These are phyloP conservation scores for Dorcus hopei DNA, from an alignment of 2,888 invertebrate genomes.

Conservation along the genomic window DNA sequence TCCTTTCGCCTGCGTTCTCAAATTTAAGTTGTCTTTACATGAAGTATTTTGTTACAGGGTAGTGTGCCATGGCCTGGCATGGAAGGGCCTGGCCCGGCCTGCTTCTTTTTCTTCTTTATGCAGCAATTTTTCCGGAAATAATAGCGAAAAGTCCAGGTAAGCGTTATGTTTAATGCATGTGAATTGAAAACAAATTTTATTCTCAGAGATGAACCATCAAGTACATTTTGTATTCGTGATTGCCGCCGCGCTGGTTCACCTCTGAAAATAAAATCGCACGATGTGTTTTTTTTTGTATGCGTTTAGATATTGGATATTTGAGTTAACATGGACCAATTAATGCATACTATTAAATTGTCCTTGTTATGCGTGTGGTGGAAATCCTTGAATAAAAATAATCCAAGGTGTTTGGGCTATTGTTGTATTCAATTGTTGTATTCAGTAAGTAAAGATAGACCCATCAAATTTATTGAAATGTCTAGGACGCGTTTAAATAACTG, in stretches of 20 bases:
- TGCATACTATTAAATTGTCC: slow-evolving; percentile 19
- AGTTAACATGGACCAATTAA: slow-evolving; percentile 28
- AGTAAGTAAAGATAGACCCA: not conserved
- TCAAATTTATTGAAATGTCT: not conserved
- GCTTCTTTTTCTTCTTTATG: slow-evolving; percentile 38
- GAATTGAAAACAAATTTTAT: too few relatives aligned
- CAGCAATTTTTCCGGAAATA: slow-evolving; percentile 35
- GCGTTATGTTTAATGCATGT: slow-evolving; percentile 17
- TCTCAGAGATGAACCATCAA: too few relatives aligned
- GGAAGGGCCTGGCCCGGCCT: slow-evolving; percentile 49
- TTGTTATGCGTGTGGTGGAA: too few relatives aligned
- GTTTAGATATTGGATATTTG: slow-evolving; percentile 29
- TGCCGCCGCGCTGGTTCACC: too few relatives aligned
- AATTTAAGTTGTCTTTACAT: too few relatives aligned
- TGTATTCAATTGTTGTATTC: not conserved
- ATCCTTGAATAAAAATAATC: not conserved
- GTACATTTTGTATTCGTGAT: too few relatives aligned
- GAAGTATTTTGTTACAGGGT: slow-evolving; percentile 41
- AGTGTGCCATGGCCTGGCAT: slow-evolving; percentile 51
- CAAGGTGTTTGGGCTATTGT: not conserved
- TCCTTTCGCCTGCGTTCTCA: too few relatives aligned
- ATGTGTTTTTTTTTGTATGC: slow-evolving; percentile 16
- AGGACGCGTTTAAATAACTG: too few relatives aligned
- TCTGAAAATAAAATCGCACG: too few relatives aligned
- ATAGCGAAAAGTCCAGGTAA: slow-evolving; percentile 45